Evolutionary conservation across 2,888 invertebrate genomes (phyloP).

Genomic region (Pseudanteris insignis): DNA sequence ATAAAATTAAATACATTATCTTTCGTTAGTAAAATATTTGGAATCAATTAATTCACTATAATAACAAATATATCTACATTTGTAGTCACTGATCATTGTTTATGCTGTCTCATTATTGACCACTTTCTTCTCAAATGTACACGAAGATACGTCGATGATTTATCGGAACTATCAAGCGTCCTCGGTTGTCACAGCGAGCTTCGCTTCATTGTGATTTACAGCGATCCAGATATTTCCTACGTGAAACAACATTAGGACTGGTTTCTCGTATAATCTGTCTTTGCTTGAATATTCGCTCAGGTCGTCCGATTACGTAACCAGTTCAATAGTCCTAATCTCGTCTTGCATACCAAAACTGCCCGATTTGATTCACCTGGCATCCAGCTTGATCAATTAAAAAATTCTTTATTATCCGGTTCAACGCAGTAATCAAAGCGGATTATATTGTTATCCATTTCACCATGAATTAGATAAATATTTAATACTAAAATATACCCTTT

Average conservation of each 20-base stretch:
- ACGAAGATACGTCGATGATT: conserved; percentile 31
- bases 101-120: conserved; percentile 38
- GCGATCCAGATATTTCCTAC: conserved; percentile 40
- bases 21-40: no score
- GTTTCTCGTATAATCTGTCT: conserved; percentile 46
- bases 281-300: conserved; percentile 43
- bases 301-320: conserved; percentile 53
- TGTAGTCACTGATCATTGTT: conserved; percentile 34
- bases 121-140: conserved; percentile 38
- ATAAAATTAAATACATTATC: no score
- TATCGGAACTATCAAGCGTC: conserved; percentile 29
- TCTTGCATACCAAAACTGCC: conserved; percentile 8
- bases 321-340: conserved; percentile 45
- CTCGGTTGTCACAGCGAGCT: conserved; percentile 30
- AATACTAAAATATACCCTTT: no score
- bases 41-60: background rate
- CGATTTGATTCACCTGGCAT: background rate
- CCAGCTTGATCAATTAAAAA: no score
- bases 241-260: conserved; percentile 41
- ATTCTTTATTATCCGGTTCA: no score
- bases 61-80: no score
- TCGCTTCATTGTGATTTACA: conserved; percentile 46
- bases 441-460: no score
- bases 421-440: no score
- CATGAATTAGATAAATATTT: no score